Evolutionary conservation across 2,888 invertebrate genomes (phyloP).

Genomic region (Nemotelus pantherinus): DNA sequence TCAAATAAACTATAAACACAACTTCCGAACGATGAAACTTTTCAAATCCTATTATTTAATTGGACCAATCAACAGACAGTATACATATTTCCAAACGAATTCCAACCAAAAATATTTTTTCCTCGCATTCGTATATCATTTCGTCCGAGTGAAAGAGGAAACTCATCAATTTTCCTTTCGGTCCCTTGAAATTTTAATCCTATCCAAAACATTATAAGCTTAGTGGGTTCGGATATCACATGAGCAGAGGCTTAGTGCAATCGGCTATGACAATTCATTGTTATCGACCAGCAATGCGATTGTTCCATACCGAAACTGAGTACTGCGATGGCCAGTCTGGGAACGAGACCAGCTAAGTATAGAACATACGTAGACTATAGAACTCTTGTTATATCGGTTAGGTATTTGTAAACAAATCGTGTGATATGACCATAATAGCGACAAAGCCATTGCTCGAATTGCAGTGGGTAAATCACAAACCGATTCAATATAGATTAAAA

Average conservation of each 20-base stretch:
- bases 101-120: too few species aligned
- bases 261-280: conserved; percentile 37
- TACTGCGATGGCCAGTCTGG: too few species aligned
- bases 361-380: background rate
- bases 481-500: conserved; percentile 51
- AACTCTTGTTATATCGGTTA: conserved; percentile 18
- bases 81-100: too few species aligned
- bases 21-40: too few species aligned
- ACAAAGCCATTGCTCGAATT: conserved; percentile 44
- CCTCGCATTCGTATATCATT: too few species aligned
- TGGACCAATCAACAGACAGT: too few species aligned
- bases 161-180: conserved; percentile 19
- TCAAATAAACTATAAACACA: too few species aligned
- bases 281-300: background rate
- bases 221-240: conserved; percentile 35
- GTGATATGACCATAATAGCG: conserved; percentile 48
- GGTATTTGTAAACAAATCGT: conserved; percentile 48
- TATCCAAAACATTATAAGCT: conserved; percentile 38
- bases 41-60: too few species aligned
- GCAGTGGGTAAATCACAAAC: conserved; percentile 49
- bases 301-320: background rate
- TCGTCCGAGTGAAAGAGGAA: background rate
- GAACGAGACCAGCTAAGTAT: background rate
- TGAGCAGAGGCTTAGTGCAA: conserved; percentile 32
- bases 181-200: conserved; percentile 32